Conservation (phyloP, 2,113 vertebrate species). For the Gymnocephalus cernua region DNA sequence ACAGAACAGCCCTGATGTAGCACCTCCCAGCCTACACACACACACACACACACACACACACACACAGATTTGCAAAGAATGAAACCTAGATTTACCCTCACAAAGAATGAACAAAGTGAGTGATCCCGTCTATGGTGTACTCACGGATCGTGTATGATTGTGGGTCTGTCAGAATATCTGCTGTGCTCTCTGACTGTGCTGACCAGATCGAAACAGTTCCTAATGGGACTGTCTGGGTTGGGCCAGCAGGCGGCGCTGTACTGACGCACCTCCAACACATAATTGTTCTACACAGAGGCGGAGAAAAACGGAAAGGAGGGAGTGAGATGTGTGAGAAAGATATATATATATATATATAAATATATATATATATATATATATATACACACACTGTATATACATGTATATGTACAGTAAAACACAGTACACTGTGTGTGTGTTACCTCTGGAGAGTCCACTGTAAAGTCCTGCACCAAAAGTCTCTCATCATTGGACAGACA, state of each 20-base stretch:
- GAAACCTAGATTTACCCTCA: not conserved
- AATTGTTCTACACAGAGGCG: constrained; percentile 85
- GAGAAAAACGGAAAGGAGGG: not conserved
- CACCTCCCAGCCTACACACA: constrained; percentile 75
- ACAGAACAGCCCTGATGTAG: constrained; percentile 84
- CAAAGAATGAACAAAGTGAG: not conserved
- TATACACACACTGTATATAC: too few species aligned
- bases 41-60: constrained; percentile 45
- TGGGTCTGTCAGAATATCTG: constrained; percentile 86
- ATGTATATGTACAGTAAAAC: not conserved
- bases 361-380: too few species aligned
- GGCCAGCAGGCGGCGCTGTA: constrained; percentile 94
- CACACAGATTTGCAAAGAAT: not conserved
- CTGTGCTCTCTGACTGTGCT: constrained; percentile 90
- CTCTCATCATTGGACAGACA: constrained; percentile 92
- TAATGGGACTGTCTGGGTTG: constrained; percentile 95
- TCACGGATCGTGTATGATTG: constrained; percentile 94
- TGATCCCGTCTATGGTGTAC: constrained; percentile 35
- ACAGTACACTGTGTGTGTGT: constrained; percentile 5
- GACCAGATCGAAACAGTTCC: constrained; percentile 94
- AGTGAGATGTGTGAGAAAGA: not conserved
- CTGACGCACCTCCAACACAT: constrained; percentile 92
- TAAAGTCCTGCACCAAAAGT: constrained; percentile 92
- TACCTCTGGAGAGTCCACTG: constrained; percentile 87
- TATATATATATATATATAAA: not conserved